Base-by-base conservation (phyloP, 2,888 invertebrate species). In the Polyommatus iphigenia region DNA sequence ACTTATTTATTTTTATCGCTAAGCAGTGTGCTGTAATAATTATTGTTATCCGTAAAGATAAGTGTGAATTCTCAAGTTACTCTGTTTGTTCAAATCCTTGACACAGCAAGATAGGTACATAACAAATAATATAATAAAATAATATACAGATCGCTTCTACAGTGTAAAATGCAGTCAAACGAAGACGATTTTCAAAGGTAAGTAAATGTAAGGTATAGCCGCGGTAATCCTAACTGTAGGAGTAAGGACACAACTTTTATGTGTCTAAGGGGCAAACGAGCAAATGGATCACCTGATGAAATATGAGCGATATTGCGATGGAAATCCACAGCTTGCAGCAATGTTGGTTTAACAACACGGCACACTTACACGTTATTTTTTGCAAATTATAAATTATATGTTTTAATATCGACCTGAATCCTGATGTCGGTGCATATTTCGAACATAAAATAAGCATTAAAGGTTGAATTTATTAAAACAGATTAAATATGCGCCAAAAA, bases 401-500 rank as follows among this genome's bases (percentile, higher is more conserved):
- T 62, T 24, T 62, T 20, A 59, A 59, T 59, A 59, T 20, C 10
- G 59, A 20, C 20, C 20, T n/a, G n/a, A n/a, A n/a, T n/a, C n/a
- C n/a, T 62, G 10, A 62, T 62, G 62, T 62, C 10, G 62, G 13
- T 24, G 62, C 62, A 24, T 62, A 59, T 59, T 59, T 59, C 20
- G 20, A 59, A 20, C 20, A 59, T 59, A 59, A 41, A 5, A 18
- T 62, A 24, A 62, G 24, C 10, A 62, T 62, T 62, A 13, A 24
- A 62, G 4, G 62, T 24, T 62, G 62, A 24, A 13, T 62, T 62
- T 24, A 62, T 62, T 62, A 13, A 24, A 62, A 24, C 13, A 62
- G 62, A 20, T 29, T 67, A 67, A 67, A 67, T 67, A 67, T 5
- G 24, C 20, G 62, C 62, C 62, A 62, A 62, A 62, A 62, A 62